Base-by-base conservation (phyloP, 2,888 invertebrate species). In the Neoitamus cyanurus region DNA sequence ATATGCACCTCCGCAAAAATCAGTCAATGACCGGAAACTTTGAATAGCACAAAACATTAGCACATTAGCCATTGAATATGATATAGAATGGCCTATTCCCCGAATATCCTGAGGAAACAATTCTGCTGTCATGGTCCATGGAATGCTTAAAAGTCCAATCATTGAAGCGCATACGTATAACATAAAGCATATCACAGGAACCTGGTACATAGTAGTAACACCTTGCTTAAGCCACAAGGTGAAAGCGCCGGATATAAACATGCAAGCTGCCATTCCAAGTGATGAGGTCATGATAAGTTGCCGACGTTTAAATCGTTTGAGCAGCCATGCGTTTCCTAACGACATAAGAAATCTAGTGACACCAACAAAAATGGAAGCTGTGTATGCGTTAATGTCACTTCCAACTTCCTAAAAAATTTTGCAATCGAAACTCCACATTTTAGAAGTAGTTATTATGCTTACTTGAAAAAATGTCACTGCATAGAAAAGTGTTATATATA, bases 61-160 rank as follows among this genome's bases (percentile, higher is more conserved):
- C 31, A 93, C 87, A 87, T 93, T 93, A 0, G 93, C 94, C 87
- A 93, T 90, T 42, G 93, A 92, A 88, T 93, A 93, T 69, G 92
- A 92, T 75, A 94, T 90, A 7, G 93, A 93, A 87, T 94, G 93
- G 0, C 93, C 93, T 13, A 93, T 90, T 2, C 93, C 93, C 28
- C 94, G 91, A 69, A 94, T 93, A 86, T 93, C 93, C 1, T 93
- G 91, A 0, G 94, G 94, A 88, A 93, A 94, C 3, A 94, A 89
- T 90, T 94, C 94, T 0, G 94, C 94, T 0, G 93, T 94, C 93
- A 94, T 93, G n/a, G 93, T 94, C 94, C 94, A 94, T 0, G 94
- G 94, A 28, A 94, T 93, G 5, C 93, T 93, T 42, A 94, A 89
- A 87, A 94, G 90, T 0, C 94, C 94, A 68, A 93, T 91, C 93